phyloP scores from a whole-genome alignment of 2,797 vertebrate genomes.

The Gallinago stenura region DNA sequence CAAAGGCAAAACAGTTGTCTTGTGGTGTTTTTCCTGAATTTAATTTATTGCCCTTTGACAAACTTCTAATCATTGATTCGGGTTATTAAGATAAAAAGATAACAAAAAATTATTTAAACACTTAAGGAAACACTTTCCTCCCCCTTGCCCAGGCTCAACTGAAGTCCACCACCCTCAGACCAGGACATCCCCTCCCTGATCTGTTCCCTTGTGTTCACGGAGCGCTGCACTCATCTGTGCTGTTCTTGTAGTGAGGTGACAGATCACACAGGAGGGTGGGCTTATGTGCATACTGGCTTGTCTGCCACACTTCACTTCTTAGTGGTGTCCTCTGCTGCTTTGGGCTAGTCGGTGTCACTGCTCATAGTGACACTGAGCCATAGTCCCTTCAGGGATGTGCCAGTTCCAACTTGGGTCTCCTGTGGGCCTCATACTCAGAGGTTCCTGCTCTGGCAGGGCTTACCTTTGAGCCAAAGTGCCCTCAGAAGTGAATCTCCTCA shows the following conservation, averaged over 20 bases:
- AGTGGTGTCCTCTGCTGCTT: background rate
- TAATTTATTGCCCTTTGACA: slow-evolving; percentile 7
- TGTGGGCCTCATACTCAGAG: background rate
- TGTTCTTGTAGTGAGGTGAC: background rate
- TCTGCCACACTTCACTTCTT: background rate
- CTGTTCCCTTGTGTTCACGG: background rate
- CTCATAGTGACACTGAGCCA: background rate
- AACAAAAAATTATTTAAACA: background rate
- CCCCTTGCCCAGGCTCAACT: background rate
- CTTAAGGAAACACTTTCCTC: background rate
- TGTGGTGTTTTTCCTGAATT: background rate
- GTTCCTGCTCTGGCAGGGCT: background rate
- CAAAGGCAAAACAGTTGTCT: background rate
- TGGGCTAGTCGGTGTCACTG: background rate
- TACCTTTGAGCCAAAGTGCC: background rate
- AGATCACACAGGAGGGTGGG: background rate
- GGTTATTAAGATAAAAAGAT: background rate
- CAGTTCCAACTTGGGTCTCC: background rate
- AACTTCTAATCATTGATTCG: background rate
- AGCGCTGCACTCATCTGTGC: background rate
- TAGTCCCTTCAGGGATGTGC: background rate
- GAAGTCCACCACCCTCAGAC: background rate
- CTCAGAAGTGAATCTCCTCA: background rate
- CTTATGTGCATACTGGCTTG: background rate
- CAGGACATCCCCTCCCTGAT: background rate